Percentiles rank a stretch among this genome's conserved stretches.
Evolutionary conservation across 1,140 invertebrate genomes (phyloP).

Genomic region (Arctopsyche grandis): DNA sequence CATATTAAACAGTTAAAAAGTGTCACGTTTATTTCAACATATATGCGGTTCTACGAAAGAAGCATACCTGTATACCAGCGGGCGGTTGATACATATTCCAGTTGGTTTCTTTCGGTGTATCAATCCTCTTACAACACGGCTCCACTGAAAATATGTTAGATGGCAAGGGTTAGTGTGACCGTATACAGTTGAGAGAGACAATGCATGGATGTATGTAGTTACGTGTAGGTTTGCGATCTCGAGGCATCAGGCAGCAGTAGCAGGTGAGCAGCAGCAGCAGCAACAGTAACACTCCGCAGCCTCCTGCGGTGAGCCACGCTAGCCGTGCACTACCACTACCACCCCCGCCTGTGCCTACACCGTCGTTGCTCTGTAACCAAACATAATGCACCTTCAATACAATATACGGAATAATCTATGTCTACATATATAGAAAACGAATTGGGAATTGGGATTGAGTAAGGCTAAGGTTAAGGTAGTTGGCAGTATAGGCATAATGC

Average conservation of each 20-base stretch:
- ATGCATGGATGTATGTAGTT: not conserved
- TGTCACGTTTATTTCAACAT: not conserved
- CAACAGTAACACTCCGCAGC: conserved; percentile 65
- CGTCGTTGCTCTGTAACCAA: conserved; percentile 33
- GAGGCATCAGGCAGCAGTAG: conserved; percentile 67
- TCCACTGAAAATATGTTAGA: conserved; percentile 36
- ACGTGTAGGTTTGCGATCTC: conserved; percentile 63
- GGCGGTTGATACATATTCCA: conserved; percentile 54
- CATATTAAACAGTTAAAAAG: not conserved
- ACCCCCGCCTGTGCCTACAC: conserved; percentile 51
- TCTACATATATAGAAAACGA: too few species aligned
- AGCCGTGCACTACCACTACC: conserved; percentile 61
- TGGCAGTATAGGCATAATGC: too few species aligned
- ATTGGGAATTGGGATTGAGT: too few species aligned
- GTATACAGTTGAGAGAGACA: not conserved
- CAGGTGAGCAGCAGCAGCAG: conserved; percentile 63
- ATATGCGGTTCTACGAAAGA: not conserved
- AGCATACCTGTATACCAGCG: conserved; percentile 44
- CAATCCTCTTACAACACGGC: conserved; percentile 45
- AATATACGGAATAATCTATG: not conserved
- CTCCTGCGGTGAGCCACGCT: conserved; percentile 65
- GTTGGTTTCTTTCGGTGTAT: conserved; percentile 48
- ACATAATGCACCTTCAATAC: not conserved
- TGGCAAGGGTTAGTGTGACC: not conserved
- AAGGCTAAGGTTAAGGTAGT: too few species aligned